Evolutionary conservation across 2,113 vertebrate species (phyloP).

Genomic region (Puffinus mauretanicus): DNA sequence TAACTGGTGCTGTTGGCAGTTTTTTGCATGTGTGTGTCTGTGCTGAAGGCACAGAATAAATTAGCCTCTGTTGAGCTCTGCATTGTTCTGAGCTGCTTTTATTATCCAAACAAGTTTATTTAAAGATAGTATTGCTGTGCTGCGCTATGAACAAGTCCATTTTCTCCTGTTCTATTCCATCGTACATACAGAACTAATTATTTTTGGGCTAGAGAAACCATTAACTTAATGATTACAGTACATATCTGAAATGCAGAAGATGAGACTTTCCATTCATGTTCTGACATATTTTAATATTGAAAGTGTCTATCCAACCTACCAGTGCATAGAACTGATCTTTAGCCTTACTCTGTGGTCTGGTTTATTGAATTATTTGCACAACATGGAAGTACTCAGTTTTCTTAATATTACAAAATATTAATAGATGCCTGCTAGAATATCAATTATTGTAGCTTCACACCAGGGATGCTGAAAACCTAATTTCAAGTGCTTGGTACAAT

Average conservation of each 20-base stretch:
- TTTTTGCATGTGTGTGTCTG: background rate
- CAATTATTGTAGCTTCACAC: background rate
- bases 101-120: background rate
- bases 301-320: background rate
- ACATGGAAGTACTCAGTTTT: background rate
- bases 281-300: background rate
- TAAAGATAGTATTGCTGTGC: background rate
- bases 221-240: background rate
- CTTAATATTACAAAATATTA: background rate
- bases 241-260: background rate
- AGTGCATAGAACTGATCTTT: background rate
- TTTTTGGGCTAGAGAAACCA: background rate
- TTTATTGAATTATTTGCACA: background rate
- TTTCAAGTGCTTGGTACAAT: background rate
- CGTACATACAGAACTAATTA: background rate
- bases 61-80: background rate
- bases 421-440: background rate
- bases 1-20: background rate
- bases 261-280: background rate
- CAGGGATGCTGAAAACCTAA: background rate
- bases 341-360: background rate
- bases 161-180: background rate
- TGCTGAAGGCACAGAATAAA: background rate
- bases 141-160: background rate
- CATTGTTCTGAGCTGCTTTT: slow-evolving; percentile 12